phyloP scores from a whole-genome alignment of 2,797 vertebrate genomes.

The Phrynocephalus guinanensis region DNA sequence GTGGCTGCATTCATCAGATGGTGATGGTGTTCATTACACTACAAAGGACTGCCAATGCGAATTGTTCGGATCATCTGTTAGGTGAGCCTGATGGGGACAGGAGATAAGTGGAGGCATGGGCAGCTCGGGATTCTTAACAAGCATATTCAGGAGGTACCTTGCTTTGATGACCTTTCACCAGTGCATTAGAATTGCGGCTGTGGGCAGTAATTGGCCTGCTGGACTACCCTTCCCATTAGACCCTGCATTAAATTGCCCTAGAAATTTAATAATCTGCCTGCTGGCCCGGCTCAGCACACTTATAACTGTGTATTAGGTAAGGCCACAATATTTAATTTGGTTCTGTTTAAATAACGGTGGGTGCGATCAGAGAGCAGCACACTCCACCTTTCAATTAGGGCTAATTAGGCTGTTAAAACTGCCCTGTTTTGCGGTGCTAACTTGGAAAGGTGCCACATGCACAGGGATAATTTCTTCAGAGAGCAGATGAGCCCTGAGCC shows the following conservation, averaged over 20 bases:
- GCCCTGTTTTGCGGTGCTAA: constrained; percentile 38
- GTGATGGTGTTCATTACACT: constrained; percentile 89
- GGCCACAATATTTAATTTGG: constrained; percentile 4
- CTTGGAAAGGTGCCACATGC: constrained; percentile 45
- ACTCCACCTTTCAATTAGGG: neutral
- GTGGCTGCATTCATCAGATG: constrained; percentile 94
- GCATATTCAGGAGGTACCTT: constrained; percentile 39
- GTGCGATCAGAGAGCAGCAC: neutral
- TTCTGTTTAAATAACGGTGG: constrained; percentile 19
- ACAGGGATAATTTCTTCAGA: constrained; percentile 51
- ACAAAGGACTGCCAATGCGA: constrained; percentile 91
- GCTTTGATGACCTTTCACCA: constrained; percentile 66
- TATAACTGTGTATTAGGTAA: rapidly evolving
- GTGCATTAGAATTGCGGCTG: constrained; percentile 46
- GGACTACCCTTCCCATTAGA: constrained; percentile 33
- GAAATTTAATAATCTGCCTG: neutral
- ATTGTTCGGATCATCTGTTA: constrained; percentile 92
- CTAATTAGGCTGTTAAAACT: constrained; percentile 45
- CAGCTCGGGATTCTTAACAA: constrained; percentile 49
- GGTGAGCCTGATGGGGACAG: constrained; percentile 84
- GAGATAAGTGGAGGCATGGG: constrained; percentile 78
- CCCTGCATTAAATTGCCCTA: constrained; percentile 15
- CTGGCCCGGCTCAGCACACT: rapidly evolving
- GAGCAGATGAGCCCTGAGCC: constrained; percentile 48
- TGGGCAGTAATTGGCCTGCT: constrained; percentile 18